phyloP scores from a whole-genome alignment of 2,888 invertebrate species.

The Agonopterix alstromeriana region DNA sequence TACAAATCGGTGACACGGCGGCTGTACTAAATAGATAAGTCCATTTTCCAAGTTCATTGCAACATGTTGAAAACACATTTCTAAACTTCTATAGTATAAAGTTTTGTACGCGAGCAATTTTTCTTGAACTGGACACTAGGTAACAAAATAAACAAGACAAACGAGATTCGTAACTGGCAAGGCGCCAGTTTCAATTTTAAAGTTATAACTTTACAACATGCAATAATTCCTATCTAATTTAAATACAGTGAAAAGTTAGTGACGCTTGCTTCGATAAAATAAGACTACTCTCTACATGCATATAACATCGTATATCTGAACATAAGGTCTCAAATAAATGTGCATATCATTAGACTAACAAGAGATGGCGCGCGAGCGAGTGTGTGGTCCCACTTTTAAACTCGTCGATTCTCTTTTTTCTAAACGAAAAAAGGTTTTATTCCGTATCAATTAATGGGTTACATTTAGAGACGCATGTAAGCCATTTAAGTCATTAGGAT shows the following conservation, averaged over 20 bases:
- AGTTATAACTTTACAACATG: constrained; percentile 2
- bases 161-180: constrained; percentile 3
- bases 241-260: constrained; percentile 3
- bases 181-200: constrained; percentile 1
- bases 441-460: constrained; percentile 54
- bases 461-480: constrained; percentile 48
- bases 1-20: background rate
- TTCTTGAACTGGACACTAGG: background rate
- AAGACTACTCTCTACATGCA: background rate
- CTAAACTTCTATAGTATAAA: background rate
- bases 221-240: constrained; percentile 6
- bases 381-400: constrained; percentile 65
- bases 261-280: background rate
- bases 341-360: constrained; percentile 71
- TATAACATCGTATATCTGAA: background rate
- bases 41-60: too few relatives aligned
- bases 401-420: constrained; percentile 40
- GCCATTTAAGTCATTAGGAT: constrained; percentile 53
- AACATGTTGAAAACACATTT: too few relatives aligned
- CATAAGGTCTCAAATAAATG: constrained; percentile 53
- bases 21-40: too few relatives aligned
- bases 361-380: constrained; percentile 42
- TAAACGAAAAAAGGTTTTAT: constrained; percentile 39
- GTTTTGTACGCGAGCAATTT: constrained; percentile 15
- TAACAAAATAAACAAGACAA: constrained; percentile 6